A percentile compares a stretch with the other conserved stretches of the same genome.
These are phyloP conservation scores for Urocynchramus pylzowi DNA, from an alignment of 2,113 vertebrate genomes.

Conservation along the genomic window DNA sequence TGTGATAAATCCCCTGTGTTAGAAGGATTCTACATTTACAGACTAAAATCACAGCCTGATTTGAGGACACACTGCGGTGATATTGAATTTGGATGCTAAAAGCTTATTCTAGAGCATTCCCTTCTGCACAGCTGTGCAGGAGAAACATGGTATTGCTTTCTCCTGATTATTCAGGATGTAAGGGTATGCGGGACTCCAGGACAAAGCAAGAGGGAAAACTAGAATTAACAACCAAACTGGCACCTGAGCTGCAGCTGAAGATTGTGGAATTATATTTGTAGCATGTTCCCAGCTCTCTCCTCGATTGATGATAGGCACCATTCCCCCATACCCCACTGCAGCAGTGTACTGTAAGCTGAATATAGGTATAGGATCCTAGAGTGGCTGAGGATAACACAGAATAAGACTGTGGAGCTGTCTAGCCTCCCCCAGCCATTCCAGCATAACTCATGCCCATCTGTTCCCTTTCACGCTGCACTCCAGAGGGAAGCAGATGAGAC, in stretches of 20 bases:
- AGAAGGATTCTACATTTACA: background rate
- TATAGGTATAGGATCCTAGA: background rate
- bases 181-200: background rate
- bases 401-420: background rate
- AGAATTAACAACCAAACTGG: background rate
- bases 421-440: background rate
- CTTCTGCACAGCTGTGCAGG: background rate
- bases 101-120: background rate
- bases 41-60: background rate
- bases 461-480: slow-evolving; percentile 33
- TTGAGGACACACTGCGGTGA: background rate
- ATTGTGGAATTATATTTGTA: background rate
- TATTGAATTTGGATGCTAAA: background rate
- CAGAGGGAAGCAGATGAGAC: slow-evolving; percentile 60
- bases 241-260: background rate
- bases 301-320: background rate
- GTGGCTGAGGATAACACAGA: background rate
- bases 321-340: background rate
- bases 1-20: background rate
- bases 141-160: background rate
- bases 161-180: background rate
- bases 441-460: slow-evolving; percentile 54
- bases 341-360: background rate
- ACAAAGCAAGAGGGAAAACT: background rate
- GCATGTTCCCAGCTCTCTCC: background rate